A percentile compares a stretch with the other conserved stretches of the same genome.
These are phyloP conservation scores for Coptodon rendalli DNA, from an alignment of 2,113 vertebrate genomes.

Conservation along the genomic window DNA sequence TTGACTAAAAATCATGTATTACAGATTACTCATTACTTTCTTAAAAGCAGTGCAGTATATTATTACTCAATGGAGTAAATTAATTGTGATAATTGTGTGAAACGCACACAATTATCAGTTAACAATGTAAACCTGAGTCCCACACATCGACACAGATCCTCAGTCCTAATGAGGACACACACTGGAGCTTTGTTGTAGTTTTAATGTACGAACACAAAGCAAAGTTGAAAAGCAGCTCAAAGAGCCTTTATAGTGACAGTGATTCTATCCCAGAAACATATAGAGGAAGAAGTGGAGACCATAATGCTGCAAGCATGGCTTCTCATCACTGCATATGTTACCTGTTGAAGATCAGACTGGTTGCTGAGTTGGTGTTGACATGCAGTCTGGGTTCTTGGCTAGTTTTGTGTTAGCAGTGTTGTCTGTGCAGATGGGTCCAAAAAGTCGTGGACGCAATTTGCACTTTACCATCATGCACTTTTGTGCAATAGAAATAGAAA, in stretches of 20 bases:
- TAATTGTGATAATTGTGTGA: neutral
- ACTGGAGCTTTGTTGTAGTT: neutral
- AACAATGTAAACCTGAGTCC: neutral
- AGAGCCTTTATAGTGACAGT: neutral
- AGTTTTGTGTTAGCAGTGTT: neutral
- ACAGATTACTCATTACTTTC: neutral
- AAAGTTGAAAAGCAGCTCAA: neutral
- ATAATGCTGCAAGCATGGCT: neutral
- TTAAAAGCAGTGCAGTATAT: neutral
- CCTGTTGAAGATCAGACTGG: neutral
- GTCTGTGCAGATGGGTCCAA: neutral
- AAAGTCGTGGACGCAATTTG: rapidly evolving
- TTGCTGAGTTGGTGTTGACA: neutral
- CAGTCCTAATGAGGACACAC: neutral
- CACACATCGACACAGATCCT: neutral
- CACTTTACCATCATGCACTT: neutral
- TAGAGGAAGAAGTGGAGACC: neutral
- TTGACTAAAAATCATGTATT: neutral
- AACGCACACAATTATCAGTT: neutral
- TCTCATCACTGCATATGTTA: neutral
- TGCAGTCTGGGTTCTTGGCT: neutral
- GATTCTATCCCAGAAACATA: neutral
- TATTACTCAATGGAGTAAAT: neutral
- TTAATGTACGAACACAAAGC: neutral
- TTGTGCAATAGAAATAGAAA: neutral